These are phyloP conservation scores for Hucho hucho DNA, from an alignment of 2,113 vertebrate species.

Conservation along the genomic window DNA sequence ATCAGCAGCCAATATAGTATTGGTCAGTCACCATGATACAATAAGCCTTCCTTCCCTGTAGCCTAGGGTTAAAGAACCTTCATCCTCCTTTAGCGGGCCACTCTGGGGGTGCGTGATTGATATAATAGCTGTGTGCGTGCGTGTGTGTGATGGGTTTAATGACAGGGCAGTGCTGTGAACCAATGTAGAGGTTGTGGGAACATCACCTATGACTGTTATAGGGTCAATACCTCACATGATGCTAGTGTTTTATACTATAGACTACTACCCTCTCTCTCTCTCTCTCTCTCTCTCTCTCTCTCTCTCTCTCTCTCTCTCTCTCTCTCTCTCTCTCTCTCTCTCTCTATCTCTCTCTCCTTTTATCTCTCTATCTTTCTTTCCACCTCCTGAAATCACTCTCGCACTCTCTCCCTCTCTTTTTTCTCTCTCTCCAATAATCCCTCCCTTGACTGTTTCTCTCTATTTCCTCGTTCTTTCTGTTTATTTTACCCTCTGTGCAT, in stretches of 20 bases:
- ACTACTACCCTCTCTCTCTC: neutral
- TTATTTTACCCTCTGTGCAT: neutral
- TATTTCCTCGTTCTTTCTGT: neutral
- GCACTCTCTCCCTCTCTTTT: no score
- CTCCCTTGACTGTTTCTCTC: neutral
- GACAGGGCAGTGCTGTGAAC: neutral
- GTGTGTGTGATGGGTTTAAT: neutral
- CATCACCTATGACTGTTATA: slow-evolving; percentile 16
- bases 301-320: slow-evolving; percentile 1
- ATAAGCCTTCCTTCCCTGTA: neutral
- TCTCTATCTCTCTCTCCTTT: neutral
- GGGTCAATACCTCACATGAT: slow-evolving; percentile 30
- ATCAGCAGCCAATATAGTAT: neutral
- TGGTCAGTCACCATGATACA: neutral
- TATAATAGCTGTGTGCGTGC: neutral
- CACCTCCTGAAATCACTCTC: neutral
- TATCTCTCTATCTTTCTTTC: neutral
- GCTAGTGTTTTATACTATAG: neutral
- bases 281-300: neutral
- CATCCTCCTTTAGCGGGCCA: no score
- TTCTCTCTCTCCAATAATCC: neutral
- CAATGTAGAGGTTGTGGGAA: neutral
- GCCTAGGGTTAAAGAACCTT: no score
- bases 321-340: neutral
- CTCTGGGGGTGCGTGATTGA: no score